Conservation (phyloP, 2,888 invertebrate species). For the Tenthredo livida region DNA sequence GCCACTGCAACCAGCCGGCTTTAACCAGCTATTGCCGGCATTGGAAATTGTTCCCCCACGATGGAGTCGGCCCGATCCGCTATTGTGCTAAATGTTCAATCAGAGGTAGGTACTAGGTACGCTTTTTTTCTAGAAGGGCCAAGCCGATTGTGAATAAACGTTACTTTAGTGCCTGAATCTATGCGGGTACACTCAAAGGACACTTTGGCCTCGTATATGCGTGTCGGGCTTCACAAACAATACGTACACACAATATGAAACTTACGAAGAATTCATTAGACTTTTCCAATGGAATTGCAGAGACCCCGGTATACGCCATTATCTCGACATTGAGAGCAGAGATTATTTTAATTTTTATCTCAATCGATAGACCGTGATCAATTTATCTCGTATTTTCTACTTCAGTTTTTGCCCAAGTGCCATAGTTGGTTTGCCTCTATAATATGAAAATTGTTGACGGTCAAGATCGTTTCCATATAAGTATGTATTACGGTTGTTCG, state of each 20-base stretch:
- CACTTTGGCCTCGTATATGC: not conserved
- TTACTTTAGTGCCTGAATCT: not conserved
- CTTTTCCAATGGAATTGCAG: no score
- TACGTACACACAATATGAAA: not conserved
- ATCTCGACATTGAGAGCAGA: no score
- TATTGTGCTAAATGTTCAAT: slow-evolving; percentile 26
- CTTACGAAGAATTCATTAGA: no score
- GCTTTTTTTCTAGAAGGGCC: not conserved
- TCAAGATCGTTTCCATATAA: no score
- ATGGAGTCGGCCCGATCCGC: not conserved
- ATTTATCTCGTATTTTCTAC: no score
- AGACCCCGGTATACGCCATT: no score
- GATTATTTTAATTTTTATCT: not conserved
- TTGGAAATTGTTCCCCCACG: slow-evolving; percentile 28
- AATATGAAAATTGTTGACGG: no score
- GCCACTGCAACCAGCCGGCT: slow-evolving; percentile 45
- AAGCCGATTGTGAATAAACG: not conserved
- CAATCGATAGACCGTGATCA: not conserved
- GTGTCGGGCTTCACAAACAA: not conserved
- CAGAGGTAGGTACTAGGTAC: not conserved
- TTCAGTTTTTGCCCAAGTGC: no score
- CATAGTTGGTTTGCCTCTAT: no score
- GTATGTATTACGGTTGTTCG: not conserved
- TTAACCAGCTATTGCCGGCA: slow-evolving; percentile 40
- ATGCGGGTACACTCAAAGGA: not conserved